Evolutionary conservation across 2,888 invertebrate genomes (phyloP).

Genomic region (Himalopsyche anomala): DNA sequence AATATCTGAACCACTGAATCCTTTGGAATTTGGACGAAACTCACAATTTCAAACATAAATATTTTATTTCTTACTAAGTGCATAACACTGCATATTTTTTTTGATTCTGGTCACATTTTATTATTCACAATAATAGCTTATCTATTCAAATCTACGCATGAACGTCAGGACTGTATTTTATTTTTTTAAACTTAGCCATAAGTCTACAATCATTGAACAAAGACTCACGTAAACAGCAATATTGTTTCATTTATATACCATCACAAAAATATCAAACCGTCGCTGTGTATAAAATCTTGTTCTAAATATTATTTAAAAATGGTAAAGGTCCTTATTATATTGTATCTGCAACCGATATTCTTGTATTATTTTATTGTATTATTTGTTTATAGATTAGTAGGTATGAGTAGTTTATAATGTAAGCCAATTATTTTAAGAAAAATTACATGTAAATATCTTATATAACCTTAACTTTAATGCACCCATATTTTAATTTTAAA

Average conservation of each 20-base stretch:
- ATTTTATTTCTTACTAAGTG: too few species aligned
- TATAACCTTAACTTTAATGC: not conserved
- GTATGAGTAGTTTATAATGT: not conserved
- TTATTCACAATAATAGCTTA: not conserved
- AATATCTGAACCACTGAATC: too few species aligned
- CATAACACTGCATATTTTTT: too few species aligned
- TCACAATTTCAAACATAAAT: too few species aligned
- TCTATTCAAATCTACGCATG: not conserved
- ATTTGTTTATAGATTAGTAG: conserved; percentile 45
- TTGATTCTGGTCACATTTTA: not conserved
- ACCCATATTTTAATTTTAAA: not conserved
- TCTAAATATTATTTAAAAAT: not conserved
- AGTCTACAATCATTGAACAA: not conserved
- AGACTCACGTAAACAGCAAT: not conserved
- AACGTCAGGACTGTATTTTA: conserved; percentile 1
- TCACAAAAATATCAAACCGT: not conserved
- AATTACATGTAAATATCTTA: conserved; percentile 17
- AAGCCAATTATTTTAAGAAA: conserved; percentile 4
- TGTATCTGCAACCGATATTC: not conserved
- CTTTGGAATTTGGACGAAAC: too few species aligned
- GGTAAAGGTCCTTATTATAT: not conserved
- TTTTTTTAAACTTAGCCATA: not conserved
- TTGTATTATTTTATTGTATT: conserved; percentile 41
- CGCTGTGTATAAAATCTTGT: not conserved
- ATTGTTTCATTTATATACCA: not conserved